Conservation (phyloP, 2,888 invertebrate genomes). For the Cryptocheilus praepositus region DNA sequence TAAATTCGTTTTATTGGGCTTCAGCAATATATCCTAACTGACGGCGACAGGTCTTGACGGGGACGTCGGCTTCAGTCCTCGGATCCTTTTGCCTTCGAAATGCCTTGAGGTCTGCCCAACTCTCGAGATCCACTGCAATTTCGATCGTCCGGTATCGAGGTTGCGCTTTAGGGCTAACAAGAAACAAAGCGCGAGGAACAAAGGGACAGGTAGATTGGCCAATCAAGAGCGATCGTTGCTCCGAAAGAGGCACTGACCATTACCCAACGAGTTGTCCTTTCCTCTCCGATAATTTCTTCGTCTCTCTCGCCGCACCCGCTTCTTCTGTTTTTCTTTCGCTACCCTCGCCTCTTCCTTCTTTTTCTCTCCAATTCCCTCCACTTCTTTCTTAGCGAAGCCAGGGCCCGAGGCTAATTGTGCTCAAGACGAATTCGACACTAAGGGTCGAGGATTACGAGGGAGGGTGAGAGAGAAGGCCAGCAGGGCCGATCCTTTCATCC, state of each 20-base stretch:
- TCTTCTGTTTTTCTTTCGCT: constrained; percentile 5
- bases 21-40: too few species aligned
- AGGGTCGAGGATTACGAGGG: constrained; percentile 27
- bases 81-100: neutral
- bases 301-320: neutral
- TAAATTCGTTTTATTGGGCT: too few species aligned
- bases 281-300: constrained; percentile 30
- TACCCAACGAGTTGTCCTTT: constrained; percentile 26
- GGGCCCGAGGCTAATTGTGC: constrained; percentile 31
- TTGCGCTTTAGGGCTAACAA: constrained; percentile 22
- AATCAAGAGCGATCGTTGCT: constrained; percentile 15
- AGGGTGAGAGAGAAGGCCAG: constrained; percentile 1
- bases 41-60: too few species aligned
- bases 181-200: constrained; percentile 21
- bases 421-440: constrained; percentile 39
- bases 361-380: neutral
- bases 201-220: constrained; percentile 28
- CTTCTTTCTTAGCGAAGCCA: neutral
- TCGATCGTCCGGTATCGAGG: constrained; percentile 6
- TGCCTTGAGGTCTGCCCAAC: too few species aligned
- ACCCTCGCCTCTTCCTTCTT: constrained; percentile 7
- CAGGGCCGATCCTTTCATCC: constrained; percentile 36
- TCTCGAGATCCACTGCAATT: constrained; percentile 10
- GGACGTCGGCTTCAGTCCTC: too few species aligned
- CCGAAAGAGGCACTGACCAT: constrained; percentile 27